phyloP scores from a whole-genome alignment of 2,113 vertebrate genomes.

The Oceanites oceanicus region DNA sequence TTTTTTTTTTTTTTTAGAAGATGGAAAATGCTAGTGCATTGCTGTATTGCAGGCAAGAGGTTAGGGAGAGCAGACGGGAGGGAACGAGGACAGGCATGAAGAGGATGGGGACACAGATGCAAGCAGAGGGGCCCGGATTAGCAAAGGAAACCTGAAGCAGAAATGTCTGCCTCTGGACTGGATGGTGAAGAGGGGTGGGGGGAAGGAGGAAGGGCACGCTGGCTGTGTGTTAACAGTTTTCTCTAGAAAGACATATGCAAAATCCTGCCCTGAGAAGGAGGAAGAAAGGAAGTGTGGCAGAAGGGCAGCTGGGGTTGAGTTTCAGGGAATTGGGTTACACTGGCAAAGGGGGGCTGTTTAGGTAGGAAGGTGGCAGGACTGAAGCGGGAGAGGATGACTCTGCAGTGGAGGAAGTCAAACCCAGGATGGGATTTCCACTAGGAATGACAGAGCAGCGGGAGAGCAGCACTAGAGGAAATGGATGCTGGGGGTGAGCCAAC shows the following conservation, averaged over 20 bases:
- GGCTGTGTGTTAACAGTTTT: neutral
- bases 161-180: neutral
- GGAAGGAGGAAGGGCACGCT: neutral
- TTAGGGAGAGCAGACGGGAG: neutral
- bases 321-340: neutral
- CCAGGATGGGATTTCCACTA: neutral
- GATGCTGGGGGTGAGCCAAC: conserved; percentile 48
- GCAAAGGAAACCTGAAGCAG: neutral
- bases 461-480: conserved; percentile 29
- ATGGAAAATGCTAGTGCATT: neutral
- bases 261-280: neutral
- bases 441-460: conserved; percentile 16
- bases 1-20: neutral
- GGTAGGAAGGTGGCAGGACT: neutral
- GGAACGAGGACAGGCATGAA: fast-evolving
- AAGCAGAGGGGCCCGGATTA: neutral
- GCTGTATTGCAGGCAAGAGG: fast-evolving
- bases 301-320: neutral
- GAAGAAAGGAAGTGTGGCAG: neutral
- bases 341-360: neutral
- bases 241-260: neutral
- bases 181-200: no score
- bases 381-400: neutral
- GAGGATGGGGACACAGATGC: neutral
- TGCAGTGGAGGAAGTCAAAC: neutral